phyloP scores from a whole-genome alignment of 2,888 invertebrate species.

The Protula sp. region DNA sequence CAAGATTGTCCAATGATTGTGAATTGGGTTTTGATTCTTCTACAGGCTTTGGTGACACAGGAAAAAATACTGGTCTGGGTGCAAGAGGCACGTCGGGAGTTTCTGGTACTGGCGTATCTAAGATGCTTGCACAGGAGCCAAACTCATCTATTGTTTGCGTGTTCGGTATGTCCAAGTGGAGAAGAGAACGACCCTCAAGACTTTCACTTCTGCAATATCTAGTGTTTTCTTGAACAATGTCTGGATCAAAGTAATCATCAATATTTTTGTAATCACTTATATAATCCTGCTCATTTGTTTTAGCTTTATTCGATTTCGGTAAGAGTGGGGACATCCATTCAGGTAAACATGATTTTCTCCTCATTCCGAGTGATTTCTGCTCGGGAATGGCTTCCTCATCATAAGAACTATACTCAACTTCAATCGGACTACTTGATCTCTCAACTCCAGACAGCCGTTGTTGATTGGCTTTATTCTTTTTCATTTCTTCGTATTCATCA shows the following conservation, averaged over 20 bases:
- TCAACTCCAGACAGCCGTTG: too few species aligned
- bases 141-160: constrained; percentile 5
- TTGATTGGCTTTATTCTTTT: not conserved
- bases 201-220: not conserved
- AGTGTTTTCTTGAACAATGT: not conserved
- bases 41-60: not conserved
- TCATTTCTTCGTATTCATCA: not conserved
- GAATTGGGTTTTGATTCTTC: not conserved
- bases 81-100: constrained; percentile 26
- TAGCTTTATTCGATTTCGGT: too few species aligned
- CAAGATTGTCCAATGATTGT: not conserved
- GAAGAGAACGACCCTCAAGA: not conserved
- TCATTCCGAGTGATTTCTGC: too few species aligned
- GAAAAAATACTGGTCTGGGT: constrained; percentile 9
- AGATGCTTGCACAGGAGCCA: constrained; percentile 23
- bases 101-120: constrained; percentile 28
- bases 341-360: too few species aligned
- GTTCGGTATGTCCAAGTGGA: not conserved
- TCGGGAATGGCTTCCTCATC: not conserved
- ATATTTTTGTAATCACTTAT: not conserved
- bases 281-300: not conserved
- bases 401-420: not conserved
- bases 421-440: not conserved
- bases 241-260: not conserved
- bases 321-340: too few species aligned